Conservation (phyloP, 2,113 vertebrate species). For the Poeciliopsis occidentalis region DNA sequence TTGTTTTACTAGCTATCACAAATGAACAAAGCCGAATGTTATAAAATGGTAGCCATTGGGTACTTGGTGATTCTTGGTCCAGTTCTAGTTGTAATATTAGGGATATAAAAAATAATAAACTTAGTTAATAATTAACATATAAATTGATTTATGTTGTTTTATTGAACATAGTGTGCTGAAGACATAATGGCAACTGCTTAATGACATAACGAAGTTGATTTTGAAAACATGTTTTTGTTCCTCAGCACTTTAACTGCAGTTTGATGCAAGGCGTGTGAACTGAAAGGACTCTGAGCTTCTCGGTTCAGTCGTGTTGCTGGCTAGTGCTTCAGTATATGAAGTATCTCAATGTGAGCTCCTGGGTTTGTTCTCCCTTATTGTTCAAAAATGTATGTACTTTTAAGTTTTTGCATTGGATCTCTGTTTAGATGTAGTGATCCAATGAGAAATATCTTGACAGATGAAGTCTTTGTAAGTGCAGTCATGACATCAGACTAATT, state of each 20-base stretch:
- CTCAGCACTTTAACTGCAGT: too few species aligned
- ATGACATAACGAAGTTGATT: too few species aligned
- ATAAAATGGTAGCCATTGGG: neutral
- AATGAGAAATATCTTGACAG: slow-evolving; percentile 8
- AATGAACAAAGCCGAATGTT: neutral
- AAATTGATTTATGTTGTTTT: neutral
- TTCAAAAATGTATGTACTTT: too few species aligned
- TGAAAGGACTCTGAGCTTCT: too few species aligned
- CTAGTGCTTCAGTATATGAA: too few species aligned
- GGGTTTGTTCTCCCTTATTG: too few species aligned
- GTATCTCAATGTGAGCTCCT: too few species aligned
- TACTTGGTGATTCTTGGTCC: neutral
- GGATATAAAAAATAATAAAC: too few species aligned
- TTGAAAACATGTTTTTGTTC: too few species aligned
- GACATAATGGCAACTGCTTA: too few species aligned
- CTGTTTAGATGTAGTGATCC: neutral
- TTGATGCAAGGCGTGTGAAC: too few species aligned
- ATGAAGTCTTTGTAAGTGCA: slow-evolving; percentile 17
- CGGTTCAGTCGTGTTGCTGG: too few species aligned
- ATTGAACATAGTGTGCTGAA: neutral
- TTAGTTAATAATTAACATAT: neutral
- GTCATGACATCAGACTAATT: slow-evolving; percentile 30
- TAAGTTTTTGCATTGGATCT: neutral
- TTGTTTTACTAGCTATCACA: neutral
- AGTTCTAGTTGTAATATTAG: neutral